Evolutionary conservation across 2,888 invertebrate genomes (phyloP), one percentile per base, ranked within the genome.

Genomic region (Aphidius colemani): DNA sequence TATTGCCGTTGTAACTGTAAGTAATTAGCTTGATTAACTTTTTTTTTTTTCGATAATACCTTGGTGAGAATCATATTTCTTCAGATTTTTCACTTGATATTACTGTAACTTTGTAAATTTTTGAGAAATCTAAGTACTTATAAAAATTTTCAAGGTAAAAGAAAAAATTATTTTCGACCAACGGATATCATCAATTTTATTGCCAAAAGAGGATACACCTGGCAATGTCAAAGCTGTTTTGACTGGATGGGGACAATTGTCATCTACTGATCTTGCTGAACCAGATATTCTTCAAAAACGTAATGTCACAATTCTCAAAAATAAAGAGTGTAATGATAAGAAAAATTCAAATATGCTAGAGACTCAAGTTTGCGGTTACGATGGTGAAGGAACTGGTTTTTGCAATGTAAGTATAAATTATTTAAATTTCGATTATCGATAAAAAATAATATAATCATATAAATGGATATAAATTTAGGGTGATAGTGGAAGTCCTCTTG

Each of bases 401-500:
- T 70, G 72, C 58, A 56, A 50, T 6, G 72, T 72, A 41, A 67
- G 66, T 63, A 6, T 10, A 39, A 44, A 48, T n/a, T 49, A 41
- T 49, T 40, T 7, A n/a, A 48, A 50, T 11, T 48, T 9, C 8
- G 7, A 10, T 10, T 62, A 41, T 46, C 44, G 11, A 30, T 48
- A 18, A 18, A 1, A 18, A 18, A 18, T 18, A n/a, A 45, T 39
- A 53, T 45, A 53, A 45, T n/a, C n/a, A n/a, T 61, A 39, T n/a
- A 45, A 13, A 7, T 30, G 6, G 39, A 30, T 43, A 4, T 45
- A 3, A 41, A 44, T 50, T 13, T 61, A 70, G 70, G 69, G 70
- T 53, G 68, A 70, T 53, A 70, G 70, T 53, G 70, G 71, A 30
- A 66, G 70, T 63, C 71, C 71, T 44, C 53, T 70, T 30, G 67